Base-by-base conservation (phyloP, 2,888 invertebrate genomes). In the Glaucopsyche alexis region DNA sequence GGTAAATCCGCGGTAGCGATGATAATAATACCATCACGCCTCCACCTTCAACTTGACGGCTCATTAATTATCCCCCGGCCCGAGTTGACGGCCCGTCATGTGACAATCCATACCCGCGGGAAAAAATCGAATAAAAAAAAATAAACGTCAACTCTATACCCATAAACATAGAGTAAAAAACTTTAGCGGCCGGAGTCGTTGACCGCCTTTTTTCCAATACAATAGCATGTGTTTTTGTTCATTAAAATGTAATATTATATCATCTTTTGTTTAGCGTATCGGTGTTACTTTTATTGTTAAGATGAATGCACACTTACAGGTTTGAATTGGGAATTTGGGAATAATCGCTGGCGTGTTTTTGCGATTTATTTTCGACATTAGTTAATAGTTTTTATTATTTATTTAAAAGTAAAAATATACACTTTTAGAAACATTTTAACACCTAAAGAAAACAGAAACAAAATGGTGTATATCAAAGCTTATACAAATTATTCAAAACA, bases 21-120 rank as follows among this genome's bases (percentile, higher is more conserved):
- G 11, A 45, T 45, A 45, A 45, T 45, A 45, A 64, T 19, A 65
- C 65, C 73, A 65, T 73, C 72, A 60, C 76, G 72, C 74, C 74
- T 76, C 72, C 65, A 75, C 77, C 78, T 74, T 75, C 75, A 74
- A 75, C 76, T 75, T 78, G 76, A 75, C 83, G 78, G 80, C 81
- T 83, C 85, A 87, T 88, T 81, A 85, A 88, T 88, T 87, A 88
- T 87, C 86, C 81, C 87, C 87, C 83, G 79, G 85, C 77, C 77
- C 74, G 85, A 80, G 76, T 76, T 84, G 87, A 85, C 85, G 83
- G 78, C 75, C 80, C 73, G 76, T 79, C 81, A 82, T 82, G 83
- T 83, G 83, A 84, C 84, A 81, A 74, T 75, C 77, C 74, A 77
- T 77, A 77, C 76, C 78, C 79, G 73, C 74, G 47, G 52, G 74